These are phyloP conservation scores for Drosophila azteca DNA, from an alignment of 1,140 invertebrate species.

Conservation along the genomic window DNA sequence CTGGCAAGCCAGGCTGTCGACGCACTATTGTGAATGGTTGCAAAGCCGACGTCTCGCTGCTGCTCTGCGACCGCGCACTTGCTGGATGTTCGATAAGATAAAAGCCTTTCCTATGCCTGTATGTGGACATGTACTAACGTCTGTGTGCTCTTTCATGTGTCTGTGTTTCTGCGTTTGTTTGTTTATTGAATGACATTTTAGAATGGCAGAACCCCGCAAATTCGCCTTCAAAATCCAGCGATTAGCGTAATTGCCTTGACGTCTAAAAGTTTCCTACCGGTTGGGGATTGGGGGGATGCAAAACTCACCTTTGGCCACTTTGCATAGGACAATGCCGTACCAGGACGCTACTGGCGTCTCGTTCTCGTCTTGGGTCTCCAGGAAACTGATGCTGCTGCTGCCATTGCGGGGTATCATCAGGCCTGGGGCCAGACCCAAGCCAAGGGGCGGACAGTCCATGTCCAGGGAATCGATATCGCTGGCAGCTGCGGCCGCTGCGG, in stretches of 20 bases:
- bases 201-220: slow-evolving; percentile 43
- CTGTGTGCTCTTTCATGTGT: not conserved
- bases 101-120: slow-evolving; percentile 28
- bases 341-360: slow-evolving; percentile 77
- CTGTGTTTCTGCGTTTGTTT: slow-evolving; percentile 32
- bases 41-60: slow-evolving; percentile 29
- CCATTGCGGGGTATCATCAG: slow-evolving; percentile 70
- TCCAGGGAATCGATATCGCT: slow-evolving; percentile 59
- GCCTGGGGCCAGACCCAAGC: slow-evolving; percentile 31
- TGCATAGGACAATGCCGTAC: slow-evolving; percentile 87
- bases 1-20: slow-evolving; percentile 52
- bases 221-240: slow-evolving; percentile 39
- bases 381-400: slow-evolving; percentile 67
- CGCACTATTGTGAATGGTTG: slow-evolving; percentile 67
- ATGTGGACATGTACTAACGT: not conserved
- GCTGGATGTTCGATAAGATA: slow-evolving; percentile 65
- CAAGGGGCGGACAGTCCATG: slow-evolving; percentile 62
- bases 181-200: slow-evolving; percentile 76
- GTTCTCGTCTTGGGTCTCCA: slow-evolving; percentile 78
- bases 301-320: slow-evolving; percentile 87
- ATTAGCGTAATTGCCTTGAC: slow-evolving; percentile 70
- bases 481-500: slow-evolving; percentile 50
- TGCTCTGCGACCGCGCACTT: slow-evolving; percentile 41
- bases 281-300: not conserved
- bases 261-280: slow-evolving; percentile 28